Base-by-base conservation (phyloP, 2,797 vertebrate genomes). In the Coregonus sp. region DNA sequence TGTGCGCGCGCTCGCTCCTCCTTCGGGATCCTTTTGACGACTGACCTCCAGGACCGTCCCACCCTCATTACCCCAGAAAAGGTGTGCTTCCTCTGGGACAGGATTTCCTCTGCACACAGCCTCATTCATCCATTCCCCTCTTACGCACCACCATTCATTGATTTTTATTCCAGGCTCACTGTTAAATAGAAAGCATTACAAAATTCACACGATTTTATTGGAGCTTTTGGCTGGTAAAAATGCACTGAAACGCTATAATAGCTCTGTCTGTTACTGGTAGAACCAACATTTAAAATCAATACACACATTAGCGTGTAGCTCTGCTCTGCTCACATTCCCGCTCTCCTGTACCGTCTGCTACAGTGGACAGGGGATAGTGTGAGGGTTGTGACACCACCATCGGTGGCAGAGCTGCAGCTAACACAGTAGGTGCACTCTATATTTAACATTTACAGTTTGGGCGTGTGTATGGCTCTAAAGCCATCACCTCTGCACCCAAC, bases 31-130 rank as follows among this genome's bases (percentile, higher is more conserved):
- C 37, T 37, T 5, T 4, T 35, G 69, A 50, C 35, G 50, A 35
- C 40, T n/a, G 59, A 77, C 29, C 75, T 76, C 25, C 54, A 63
- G 16, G 75, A 63, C 75, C 35, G 11, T 29, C 15, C 20, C 4
- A 29, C 18, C 52, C 25, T 76, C 68, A 71, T 76, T 65, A 61
- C 18, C 54, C 37, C 25, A 50, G 25, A 71, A 25, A 76, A 18
- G 29, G 11, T 18, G 68, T 16, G 50, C 11, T 9, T 11, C 20
- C 20, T 15, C 25, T 2, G 2, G 70, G 70, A 25, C 16, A 15
- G 20, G 16, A 29, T 35, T 40, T 61, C 70, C 70, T 72, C 3
- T 54, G 40, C 9, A 33, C 25, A 35, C 18, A 14, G 11, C 15
- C 47, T 52, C 20, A 14, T 29, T 74, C 5, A 40, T 65, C 63